Conservation (phyloP, 2,113 vertebrate species). For the Malurus elegans region DNA sequence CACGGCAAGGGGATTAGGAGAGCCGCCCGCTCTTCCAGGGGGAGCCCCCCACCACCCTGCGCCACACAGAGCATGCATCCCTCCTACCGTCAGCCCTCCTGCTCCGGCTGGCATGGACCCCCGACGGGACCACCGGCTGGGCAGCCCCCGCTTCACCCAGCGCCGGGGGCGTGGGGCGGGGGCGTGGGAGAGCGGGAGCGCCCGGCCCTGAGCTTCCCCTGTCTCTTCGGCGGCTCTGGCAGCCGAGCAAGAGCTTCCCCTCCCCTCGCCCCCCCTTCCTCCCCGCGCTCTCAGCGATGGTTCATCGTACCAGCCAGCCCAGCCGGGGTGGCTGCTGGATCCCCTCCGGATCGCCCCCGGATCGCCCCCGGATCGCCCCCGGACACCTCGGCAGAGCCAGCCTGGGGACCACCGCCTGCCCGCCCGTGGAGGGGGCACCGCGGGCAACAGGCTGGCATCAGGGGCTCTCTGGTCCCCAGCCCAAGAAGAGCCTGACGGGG, state of each 20-base stretch:
- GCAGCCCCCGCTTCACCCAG: not conserved
- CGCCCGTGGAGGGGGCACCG: rapidly evolving
- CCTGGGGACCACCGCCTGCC: not conserved
- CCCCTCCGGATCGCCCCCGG: not conserved
- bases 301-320: not conserved
- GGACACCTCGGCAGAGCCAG: not conserved
- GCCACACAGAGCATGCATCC: not conserved
- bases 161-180: not conserved
- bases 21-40: rapidly evolving
- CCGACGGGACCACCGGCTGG: not conserved
- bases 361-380: not conserved
- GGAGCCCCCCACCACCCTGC: not conserved
- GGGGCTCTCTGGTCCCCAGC: not conserved
- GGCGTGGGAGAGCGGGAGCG: not conserved
- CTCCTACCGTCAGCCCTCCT: not conserved
- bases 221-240: not conserved
- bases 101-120: not conserved
- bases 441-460: rapidly evolving
- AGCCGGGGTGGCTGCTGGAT: not conserved
- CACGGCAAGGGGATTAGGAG: not conserved
- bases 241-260: conserved; percentile 19
- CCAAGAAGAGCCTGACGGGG: rapidly evolving
- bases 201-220: not conserved
- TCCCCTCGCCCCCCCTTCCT: conserved; percentile 33
- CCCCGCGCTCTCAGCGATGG: not conserved